Evolutionary conservation across 2,113 vertebrate genomes (phyloP).

Genomic region (Pteruthius melanotis): DNA sequence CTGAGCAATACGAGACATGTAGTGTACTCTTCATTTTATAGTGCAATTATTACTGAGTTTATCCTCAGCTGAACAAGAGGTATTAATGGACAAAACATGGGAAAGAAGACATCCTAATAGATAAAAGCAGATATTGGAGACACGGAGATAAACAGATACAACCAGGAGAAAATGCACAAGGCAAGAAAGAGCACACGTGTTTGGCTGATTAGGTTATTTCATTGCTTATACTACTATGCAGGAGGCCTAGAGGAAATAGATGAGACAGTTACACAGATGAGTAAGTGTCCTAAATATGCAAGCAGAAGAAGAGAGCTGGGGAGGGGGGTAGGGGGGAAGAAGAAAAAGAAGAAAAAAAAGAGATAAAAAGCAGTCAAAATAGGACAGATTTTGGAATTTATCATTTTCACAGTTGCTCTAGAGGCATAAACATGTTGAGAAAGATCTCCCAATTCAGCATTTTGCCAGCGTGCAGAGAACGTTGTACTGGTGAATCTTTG

Average conservation of each 20-base stretch:
- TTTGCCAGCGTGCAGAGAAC: not conserved
- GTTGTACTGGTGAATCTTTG: not conserved
- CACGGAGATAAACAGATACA: constrained; percentile 57
- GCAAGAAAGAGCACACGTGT: not conserved
- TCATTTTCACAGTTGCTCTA: constrained; percentile 28
- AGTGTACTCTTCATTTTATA: constrained; percentile 75
- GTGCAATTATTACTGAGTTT: constrained; percentile 80
- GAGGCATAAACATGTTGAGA: constrained; percentile 28
- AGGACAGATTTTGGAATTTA: not conserved
- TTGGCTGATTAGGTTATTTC: constrained; percentile 33
- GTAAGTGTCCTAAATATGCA: constrained; percentile 12
- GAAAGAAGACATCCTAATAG: constrained; percentile 65
- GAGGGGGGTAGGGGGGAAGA: too few relatives aligned
- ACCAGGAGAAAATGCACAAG: constrained; percentile 13
- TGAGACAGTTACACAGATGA: not conserved
- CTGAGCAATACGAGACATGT: constrained; percentile 77
- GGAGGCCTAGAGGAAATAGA: not conserved
- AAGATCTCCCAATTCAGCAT: constrained; percentile 42
- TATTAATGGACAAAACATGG: constrained; percentile 75
- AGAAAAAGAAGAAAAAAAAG: not conserved
- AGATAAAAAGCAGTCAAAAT: not conserved
- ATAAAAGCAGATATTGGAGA: constrained; percentile 71
- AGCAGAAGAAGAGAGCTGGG: not conserved
- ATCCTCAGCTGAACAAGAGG: constrained; percentile 78
- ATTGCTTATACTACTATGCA: not conserved